Evolutionary conservation across 2,113 vertebrate species (phyloP).

Genomic region (Raphicerus campestris): DNA sequence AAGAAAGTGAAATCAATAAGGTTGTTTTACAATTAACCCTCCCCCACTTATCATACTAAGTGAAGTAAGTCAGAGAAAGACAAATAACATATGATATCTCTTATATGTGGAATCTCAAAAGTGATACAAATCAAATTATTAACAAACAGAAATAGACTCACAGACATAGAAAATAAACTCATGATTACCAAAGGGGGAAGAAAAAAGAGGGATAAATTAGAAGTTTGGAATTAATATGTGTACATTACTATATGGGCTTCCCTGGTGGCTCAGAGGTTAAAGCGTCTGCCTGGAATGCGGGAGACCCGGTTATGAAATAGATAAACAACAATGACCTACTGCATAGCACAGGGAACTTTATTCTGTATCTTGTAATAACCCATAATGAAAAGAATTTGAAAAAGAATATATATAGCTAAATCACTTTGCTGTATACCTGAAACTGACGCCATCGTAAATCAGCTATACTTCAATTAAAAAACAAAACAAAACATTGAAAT

Average conservation of each 20-base stretch:
- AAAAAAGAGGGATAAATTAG: background rate
- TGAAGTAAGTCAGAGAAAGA: background rate
- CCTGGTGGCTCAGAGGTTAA: no score
- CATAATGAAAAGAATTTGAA: background rate
- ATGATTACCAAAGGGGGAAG: background rate
- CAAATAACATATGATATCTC: background rate
- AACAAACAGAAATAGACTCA: background rate
- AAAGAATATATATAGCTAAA: background rate
- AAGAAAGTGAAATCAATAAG: background rate
- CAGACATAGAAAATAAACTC: background rate
- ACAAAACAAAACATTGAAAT: background rate
- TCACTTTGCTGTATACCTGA: background rate
- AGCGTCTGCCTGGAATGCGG: no score
- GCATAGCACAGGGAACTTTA: background rate
- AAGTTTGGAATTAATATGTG: background rate
- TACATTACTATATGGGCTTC: background rate
- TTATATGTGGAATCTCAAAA: background rate
- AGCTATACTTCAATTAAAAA: background rate
- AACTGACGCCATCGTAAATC: background rate
- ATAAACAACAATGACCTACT: background rate
- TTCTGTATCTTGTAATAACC: background rate
- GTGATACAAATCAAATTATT: background rate
- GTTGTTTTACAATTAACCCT: background rate
- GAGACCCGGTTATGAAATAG: background rate
- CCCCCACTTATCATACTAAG: background rate